Base-by-base conservation (phyloP, 2,797 vertebrate genomes). In the Hapalemur alaotrensis region DNA sequence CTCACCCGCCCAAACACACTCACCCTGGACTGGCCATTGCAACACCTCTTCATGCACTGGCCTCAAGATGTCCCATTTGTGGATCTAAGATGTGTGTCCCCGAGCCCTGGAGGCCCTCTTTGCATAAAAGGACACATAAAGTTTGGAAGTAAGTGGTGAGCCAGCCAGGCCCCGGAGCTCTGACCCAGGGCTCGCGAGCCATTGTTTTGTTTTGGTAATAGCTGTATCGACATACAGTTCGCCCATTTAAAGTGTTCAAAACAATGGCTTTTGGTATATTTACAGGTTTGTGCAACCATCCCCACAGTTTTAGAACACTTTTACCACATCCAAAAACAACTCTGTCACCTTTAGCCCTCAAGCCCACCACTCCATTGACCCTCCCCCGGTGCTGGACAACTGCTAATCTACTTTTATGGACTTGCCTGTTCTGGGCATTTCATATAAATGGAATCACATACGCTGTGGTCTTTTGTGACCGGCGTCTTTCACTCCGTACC, bases 181-280 rank as follows among this genome's bases (percentile, higher is more conserved):
- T 0, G 5, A 10, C 10, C 9, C 7, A 0, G 4, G 1, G 0
- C 5, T 4, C 2, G 7, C 0, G 0, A 1, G 0, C 17, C 0
- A 1, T 41, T 28, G 13, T n/a, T n/a, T 25, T 9, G 15, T 41
- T 0, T 13, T 8, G 5, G 1, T 28, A 8, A 20, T 7, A 12
- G 9, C 32, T 50, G 35, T 17, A 17, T 2, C 9, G 48, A 32
- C 32, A 3, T 7, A 17, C 1, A 18, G 5, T 25, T 23, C 4
- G 5, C 25, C 7, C 11, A 14, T 57, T 4, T 12, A 13, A 30
- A 7, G 10, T 2, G 1, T 6, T 14, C 7, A 4, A 4, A 2
- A 0, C 5, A 2, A 9, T 0, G 28, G 28, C 69, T 59, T 23
- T 28, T 0, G 0, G 3, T 1, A 3, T 8, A 4, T 17, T 35